Evolutionary conservation across 2,797 vertebrate genomes (phyloP), one percentile per base, ranked within the genome.

Genomic region (Phyllotis vaccarum): DNA sequence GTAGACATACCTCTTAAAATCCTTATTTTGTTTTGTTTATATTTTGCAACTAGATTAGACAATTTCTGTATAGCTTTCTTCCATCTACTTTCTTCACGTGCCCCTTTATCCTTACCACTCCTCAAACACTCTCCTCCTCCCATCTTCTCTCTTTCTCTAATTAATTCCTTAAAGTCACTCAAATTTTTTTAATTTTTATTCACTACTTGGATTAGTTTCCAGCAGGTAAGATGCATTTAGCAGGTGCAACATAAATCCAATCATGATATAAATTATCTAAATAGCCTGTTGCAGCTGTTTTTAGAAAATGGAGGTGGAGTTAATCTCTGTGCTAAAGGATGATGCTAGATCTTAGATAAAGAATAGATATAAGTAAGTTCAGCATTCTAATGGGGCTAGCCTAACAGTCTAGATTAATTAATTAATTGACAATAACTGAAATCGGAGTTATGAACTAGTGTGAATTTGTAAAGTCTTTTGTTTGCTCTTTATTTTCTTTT

Each of bases 241-340:
- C 75, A 95, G 52, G 78, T 95, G 21, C n/a, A 46, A 8, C 17
- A 66, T 83, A 75, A 89, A 86, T 76, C 7, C 19, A 86, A 24
- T 76, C 12, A 75, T 86, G 79, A 5, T 85, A 83, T 88, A 90
- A 86, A 92, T 96, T 86, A 78, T 88, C 86, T 60, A 90, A 85
- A 86, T 74, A 13, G 4, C 27, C 87, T 83, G 40, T 49, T 86
- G 22, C 21, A 93, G 68, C 66, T 90, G 81, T 40, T 92, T 82
- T 75, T 58, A 68, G 7, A 9, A 92, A 79, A 87, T 87, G 17
- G n/a, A 56, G 40, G 29, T 62, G 17, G 3, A 54, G 0, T 52
- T 62, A 58, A 49, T 37, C 10, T 94, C 70, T 85, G 29, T 49
- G 29, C 52, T 90, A 40, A 89, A n/a, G 34, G 21, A 19, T 80